phyloP scores from a whole-genome alignment of 1,140 invertebrate species.

The Caenorhabditis tropicalis region DNA sequence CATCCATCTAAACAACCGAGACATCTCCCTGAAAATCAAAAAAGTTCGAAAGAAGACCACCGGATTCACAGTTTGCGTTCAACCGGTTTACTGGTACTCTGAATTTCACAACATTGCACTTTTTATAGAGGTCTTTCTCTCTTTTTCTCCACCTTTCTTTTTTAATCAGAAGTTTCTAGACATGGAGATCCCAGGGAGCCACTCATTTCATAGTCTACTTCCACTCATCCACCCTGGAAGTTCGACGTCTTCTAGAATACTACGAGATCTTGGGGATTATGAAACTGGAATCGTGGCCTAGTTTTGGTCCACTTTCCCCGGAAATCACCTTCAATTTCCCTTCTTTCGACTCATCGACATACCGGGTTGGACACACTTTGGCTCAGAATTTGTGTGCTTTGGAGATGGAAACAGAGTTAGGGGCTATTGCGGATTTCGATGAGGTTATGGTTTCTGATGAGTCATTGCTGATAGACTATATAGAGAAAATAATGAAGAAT shows the following conservation, averaged over 20 bases:
- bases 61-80: constrained; percentile 6
- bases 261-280: not conserved
- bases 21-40: not conserved
- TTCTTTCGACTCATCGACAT: not conserved
- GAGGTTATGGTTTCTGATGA: not conserved
- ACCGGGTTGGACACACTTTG: constrained; percentile 12
- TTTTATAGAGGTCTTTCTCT: not conserved
- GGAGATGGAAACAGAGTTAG: not conserved
- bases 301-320: not conserved
- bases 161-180: not conserved
- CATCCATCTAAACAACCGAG: not conserved
- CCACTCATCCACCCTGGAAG: not conserved
- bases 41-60: not conserved
- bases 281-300: not conserved
- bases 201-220: constrained; percentile 8
- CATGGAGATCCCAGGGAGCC: constrained; percentile 9
- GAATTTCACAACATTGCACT: constrained; percentile 31
- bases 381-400: constrained; percentile 2
- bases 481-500: not conserved
- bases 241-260: not conserved
- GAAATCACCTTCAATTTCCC: not conserved
- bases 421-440: constrained; percentile 23
- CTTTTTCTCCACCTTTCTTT: not conserved
- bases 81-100: constrained; percentile 22
- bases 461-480: not conserved